Conservation (phyloP, 1,140 invertebrate species). For the Pemphigus obesinymphae region DNA sequence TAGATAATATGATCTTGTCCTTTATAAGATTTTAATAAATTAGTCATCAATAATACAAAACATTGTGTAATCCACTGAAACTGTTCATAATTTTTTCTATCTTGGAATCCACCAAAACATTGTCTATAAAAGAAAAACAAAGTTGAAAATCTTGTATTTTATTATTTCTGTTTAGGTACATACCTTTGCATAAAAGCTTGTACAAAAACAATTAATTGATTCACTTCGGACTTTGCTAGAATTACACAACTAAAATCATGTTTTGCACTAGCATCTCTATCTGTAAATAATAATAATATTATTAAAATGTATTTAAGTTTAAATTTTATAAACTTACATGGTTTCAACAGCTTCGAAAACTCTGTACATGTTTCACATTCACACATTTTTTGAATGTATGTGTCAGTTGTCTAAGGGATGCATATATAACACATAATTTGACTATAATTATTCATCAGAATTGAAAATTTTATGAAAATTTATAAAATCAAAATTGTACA, state of each 20-base stretch:
- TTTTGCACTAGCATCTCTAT: constrained; percentile 13
- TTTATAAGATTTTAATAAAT: constrained; percentile 45
- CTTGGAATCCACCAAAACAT: constrained; percentile 58
- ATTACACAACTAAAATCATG: constrained; percentile 32
- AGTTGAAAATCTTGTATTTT: not conserved
- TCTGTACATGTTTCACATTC: constrained; percentile 38
- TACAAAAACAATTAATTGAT: constrained; percentile 36
- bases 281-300: constrained; percentile 4
- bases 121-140: constrained; percentile 49
- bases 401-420: not conserved
- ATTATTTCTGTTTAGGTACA: not conserved
- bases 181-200: constrained; percentile 40
- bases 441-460: constrained; percentile 7
- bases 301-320: not conserved
- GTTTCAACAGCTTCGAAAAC: constrained; percentile 30
- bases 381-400: constrained; percentile 29
- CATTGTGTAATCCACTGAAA: constrained; percentile 57
- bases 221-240: constrained; percentile 23
- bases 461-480: constrained; percentile 14
- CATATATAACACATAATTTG: constrained; percentile 24
- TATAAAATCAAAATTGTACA: constrained; percentile 32
- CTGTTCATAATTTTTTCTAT: constrained; percentile 56
- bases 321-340: not conserved
- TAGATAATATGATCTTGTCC: constrained; percentile 21
- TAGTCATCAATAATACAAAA: constrained; percentile 49